Evolutionary conservation across 1,140 invertebrate species (phyloP).

Genomic region (Lepidurus packardi): DNA sequence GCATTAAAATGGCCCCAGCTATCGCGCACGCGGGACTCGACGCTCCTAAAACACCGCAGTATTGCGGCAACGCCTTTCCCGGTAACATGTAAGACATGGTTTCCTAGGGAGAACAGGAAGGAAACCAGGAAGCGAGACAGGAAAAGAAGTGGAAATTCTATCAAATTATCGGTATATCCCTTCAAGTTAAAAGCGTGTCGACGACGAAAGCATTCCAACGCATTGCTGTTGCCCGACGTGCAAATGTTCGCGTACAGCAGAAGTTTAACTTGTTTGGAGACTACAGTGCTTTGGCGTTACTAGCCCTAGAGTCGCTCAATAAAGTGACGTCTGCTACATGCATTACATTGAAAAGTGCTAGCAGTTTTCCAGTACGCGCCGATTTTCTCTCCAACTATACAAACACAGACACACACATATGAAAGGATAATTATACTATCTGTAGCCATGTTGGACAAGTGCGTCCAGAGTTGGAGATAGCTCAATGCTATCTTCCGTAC

Average conservation of each 20-base stretch:
- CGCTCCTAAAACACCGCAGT: slow-evolving; percentile 13
- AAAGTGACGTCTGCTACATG: neutral
- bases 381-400: neutral
- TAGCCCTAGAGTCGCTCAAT: neutral
- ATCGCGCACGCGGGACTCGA: slow-evolving; percentile 2
- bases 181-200: neutral
- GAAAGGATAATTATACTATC: neutral
- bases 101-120: slow-evolving; percentile 9
- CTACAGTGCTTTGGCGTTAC: neutral
- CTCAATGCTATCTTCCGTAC: slow-evolving; percentile 18
- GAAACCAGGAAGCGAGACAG: neutral
- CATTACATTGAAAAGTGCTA: neutral
- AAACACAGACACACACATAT: neutral
- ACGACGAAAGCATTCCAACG: neutral
- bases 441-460: neutral
- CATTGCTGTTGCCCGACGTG: neutral
- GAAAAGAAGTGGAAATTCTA: neutral
- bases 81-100: slow-evolving; percentile 1
- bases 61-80: slow-evolving; percentile 14
- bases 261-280: neutral
- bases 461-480: neutral
- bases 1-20: neutral
- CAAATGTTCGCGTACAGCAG: neutral
- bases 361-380: neutral
- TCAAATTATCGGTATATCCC: neutral